These are phyloP conservation scores for Piscicola geometra DNA, from an alignment of 2,888 invertebrate genomes.

Conservation along the genomic window DNA sequence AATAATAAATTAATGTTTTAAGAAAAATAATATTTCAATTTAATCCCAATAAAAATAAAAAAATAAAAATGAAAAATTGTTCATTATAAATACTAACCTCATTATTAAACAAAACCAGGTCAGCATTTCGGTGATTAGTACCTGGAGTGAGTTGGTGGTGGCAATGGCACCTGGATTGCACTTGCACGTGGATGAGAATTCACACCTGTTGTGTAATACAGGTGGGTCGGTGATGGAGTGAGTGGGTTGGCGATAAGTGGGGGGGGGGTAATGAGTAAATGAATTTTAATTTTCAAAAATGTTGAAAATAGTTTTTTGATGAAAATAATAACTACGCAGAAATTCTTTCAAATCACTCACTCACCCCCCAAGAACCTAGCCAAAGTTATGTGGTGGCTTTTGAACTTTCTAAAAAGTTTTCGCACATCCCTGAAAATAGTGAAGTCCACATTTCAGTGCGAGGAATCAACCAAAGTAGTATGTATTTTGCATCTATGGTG, in stretches of 20 bases:
- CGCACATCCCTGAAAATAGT: background rate
- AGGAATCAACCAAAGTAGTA: background rate
- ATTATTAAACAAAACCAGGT: too few relatives aligned
- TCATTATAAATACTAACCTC: too few relatives aligned
- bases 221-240: background rate
- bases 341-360: too few relatives aligned
- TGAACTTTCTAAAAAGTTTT: background rate
- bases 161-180: background rate
- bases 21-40: too few relatives aligned
- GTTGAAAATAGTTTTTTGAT: too few relatives aligned
- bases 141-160: background rate
- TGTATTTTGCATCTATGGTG: background rate
- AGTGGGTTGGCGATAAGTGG: too few relatives aligned
- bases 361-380: too few relatives aligned
- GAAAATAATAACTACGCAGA: too few relatives aligned
- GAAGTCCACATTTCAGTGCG: background rate
- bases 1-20: too few relatives aligned
- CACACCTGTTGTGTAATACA: background rate
- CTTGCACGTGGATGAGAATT: background rate
- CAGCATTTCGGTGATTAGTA: background rate
- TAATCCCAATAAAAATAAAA: too few relatives aligned
- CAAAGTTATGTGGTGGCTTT: background rate
- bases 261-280: too few relatives aligned
- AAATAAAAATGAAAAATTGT: background rate
- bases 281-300: too few relatives aligned